phyloP scores from a whole-genome alignment of 2,113 vertebrate species.

The Cercocebus atys region DNA sequence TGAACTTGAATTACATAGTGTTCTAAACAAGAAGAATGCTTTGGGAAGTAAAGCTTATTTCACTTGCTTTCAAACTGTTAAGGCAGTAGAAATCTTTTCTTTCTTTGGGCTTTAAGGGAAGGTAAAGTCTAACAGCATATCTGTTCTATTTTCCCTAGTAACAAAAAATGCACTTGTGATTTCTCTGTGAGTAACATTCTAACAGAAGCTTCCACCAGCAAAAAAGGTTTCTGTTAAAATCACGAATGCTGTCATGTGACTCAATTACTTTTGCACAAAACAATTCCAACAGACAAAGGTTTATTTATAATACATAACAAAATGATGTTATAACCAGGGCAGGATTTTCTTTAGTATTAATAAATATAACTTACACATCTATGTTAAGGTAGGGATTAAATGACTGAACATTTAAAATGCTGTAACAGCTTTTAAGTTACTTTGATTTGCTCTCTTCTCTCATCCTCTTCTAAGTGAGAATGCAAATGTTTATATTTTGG shows the following conservation, averaged over 20 bases:
- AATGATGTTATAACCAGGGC: background rate
- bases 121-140: conserved; percentile 23
- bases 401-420: background rate
- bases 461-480: background rate
- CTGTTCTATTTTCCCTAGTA: conserved; percentile 11
- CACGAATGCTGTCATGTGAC: background rate
- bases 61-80: conserved; percentile 65
- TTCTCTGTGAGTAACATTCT: background rate
- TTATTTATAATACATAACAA: conserved; percentile 28
- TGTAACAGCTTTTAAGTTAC: background rate
- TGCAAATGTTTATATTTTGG: background rate
- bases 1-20: conserved; percentile 80
- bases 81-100: conserved; percentile 63
- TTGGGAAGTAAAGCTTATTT: conserved; percentile 72
- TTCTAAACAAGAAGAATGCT: conserved; percentile 77
- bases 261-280: background rate
- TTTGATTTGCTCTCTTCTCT: conserved; percentile 10
- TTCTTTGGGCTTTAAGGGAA: conserved; percentile 40
- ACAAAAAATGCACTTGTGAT: background rate
- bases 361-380: background rate
- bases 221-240: conserved; percentile 28
- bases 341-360: conserved; percentile 23
- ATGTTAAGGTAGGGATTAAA: background rate
- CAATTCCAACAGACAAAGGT: background rate
- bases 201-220: background rate